Conservation (phyloP, 2,888 invertebrate genomes). For the Autographa pulchrina region DNA sequence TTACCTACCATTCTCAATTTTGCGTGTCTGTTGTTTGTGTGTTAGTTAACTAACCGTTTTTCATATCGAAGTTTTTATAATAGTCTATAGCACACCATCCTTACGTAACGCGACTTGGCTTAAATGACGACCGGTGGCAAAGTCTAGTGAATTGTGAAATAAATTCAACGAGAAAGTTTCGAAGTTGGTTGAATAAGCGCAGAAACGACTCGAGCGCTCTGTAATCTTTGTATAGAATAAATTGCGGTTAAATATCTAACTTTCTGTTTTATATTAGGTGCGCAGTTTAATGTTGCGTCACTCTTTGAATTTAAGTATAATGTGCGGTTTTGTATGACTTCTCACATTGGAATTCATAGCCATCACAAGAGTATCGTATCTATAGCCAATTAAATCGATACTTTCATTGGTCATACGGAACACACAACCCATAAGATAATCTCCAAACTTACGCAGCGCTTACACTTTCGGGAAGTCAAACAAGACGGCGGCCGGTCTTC, state of each 20-base stretch:
- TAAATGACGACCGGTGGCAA: background rate
- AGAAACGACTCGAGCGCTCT: background rate
- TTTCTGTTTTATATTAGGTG: slow-evolving; percentile 2
- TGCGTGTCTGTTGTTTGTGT: background rate
- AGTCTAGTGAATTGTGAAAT: background rate
- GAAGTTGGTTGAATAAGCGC: slow-evolving; percentile 3
- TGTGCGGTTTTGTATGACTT: background rate
- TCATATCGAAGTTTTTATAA: background rate
- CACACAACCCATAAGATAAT: background rate
- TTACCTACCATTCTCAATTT: background rate
- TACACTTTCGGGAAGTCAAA: background rate
- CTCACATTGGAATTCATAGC: background rate
- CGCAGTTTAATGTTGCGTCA: background rate
- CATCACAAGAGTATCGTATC: background rate
- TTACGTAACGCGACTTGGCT: background rate
- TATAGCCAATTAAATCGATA: background rate
- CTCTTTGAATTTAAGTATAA: background rate
- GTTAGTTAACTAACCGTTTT: background rate
- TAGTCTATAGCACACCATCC: background rate
- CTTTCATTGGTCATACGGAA: background rate
- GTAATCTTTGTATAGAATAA: slow-evolving; percentile 1
- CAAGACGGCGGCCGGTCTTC: slow-evolving; percentile 6
- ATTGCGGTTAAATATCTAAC: slow-evolving; percentile 3
- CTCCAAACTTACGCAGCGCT: background rate
- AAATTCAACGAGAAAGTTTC: background rate